Conservation (phyloP, 2,888 invertebrate genomes). For the Tipula helvola region DNA sequence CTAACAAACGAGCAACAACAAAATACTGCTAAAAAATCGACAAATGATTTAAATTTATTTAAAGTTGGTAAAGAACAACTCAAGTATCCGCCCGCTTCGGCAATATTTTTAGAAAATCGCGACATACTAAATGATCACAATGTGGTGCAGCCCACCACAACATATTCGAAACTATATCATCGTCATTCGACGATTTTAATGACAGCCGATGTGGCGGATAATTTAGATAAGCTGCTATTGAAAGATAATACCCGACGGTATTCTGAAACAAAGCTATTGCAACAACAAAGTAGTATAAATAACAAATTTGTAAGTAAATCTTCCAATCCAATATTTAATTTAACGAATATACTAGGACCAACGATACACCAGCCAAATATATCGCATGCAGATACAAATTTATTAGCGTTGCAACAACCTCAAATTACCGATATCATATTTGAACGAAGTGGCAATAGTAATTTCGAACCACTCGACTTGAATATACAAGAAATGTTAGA, state of each 20-base stretch:
- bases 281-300: constrained; percentile 20
- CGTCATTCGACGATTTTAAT: constrained; percentile 30
- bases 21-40: constrained; percentile 11
- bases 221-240: constrained; percentile 25
- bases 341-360: constrained; percentile 14
- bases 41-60: constrained; percentile 19
- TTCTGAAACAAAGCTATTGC: constrained; percentile 34
- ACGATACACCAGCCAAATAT: not conserved
- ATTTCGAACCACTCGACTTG: constrained; percentile 38
- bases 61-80: constrained; percentile 17
- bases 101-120: constrained; percentile 36
- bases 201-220: constrained; percentile 22
- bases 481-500: constrained; percentile 38
- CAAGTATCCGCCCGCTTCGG: constrained; percentile 33
- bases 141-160: constrained; percentile 16
- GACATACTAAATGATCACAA: constrained; percentile 32
- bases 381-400: not conserved
- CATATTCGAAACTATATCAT: constrained; percentile 31
- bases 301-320: constrained; percentile 10
- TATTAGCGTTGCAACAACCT: constrained; percentile 14
- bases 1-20: not conserved
- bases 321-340: constrained; percentile 13
- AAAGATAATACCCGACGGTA: constrained; percentile 30
- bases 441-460: constrained; percentile 31
- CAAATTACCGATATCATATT: constrained; percentile 25